These are phyloP conservation scores for Felis chaus DNA, from an alignment of 2,113 vertebrate species.

Conservation along the genomic window DNA sequence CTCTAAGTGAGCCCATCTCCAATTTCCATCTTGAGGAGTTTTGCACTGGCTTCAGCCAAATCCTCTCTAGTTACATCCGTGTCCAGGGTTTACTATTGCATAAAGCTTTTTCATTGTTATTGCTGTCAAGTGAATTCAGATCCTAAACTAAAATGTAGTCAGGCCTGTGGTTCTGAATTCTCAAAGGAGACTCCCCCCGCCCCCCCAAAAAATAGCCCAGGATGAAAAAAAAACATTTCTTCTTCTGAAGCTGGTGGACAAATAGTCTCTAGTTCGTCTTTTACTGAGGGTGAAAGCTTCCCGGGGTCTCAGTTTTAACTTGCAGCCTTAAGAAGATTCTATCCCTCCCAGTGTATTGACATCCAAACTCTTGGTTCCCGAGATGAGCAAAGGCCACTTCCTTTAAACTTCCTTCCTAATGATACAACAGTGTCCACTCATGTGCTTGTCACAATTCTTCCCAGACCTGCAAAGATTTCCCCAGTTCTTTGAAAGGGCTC, in stretches of 20 bases:
- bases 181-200: background rate
- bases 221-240: background rate
- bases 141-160: background rate
- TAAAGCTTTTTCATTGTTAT: background rate
- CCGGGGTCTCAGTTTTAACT: background rate
- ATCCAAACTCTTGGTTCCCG: background rate
- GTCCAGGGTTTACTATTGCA: background rate
- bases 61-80: background rate
- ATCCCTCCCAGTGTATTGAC: background rate
- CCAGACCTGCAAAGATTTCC: background rate
- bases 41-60: background rate
- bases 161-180: background rate
- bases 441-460: background rate
- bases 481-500: background rate
- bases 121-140: background rate
- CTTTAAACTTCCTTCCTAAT: background rate
- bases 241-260: background rate
- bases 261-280: background rate
- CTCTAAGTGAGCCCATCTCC: background rate
- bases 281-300: background rate
- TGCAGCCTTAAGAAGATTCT: background rate
- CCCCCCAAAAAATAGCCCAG: background rate
- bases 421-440: background rate
- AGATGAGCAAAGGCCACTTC: background rate
- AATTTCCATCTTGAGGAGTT: background rate